These are phyloP conservation scores for Anas georgica DNA, from an alignment of 2,797 vertebrate genomes.

Conservation along the genomic window DNA sequence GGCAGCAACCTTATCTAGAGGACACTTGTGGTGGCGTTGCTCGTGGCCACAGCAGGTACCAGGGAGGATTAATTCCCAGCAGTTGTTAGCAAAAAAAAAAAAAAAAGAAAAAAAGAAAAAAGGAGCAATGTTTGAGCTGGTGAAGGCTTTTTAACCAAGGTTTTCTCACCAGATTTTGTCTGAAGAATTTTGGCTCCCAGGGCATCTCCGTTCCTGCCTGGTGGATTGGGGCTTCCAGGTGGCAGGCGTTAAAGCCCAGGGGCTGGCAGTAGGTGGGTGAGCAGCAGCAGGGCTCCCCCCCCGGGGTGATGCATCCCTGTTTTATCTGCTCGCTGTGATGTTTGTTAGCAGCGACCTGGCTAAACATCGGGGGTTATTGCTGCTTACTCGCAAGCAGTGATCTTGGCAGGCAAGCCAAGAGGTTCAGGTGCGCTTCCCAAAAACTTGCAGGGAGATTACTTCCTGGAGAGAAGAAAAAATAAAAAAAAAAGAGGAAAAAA, in stretches of 20 bases:
- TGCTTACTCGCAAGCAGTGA: accelerated
- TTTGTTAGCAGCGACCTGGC: not conserved
- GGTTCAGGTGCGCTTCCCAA: not conserved
- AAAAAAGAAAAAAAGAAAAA: no score
- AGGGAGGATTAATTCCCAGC: not conserved
- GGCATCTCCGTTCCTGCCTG: accelerated
- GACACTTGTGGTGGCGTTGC: not conserved
- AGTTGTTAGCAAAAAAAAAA: not conserved
- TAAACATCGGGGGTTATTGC: not conserved
- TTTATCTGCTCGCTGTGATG: not conserved
- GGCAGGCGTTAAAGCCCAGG: no score
- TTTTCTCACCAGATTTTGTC: not conserved
- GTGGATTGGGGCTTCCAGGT: accelerated
- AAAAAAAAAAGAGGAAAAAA: not conserved
- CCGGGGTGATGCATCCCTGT: not conserved
- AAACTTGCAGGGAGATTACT: not conserved
- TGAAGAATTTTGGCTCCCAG: not conserved
- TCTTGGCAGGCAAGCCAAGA: not conserved
- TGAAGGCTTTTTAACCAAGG: not conserved
- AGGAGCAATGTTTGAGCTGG: not conserved
- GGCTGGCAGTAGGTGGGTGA: not conserved
- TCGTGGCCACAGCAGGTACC: not conserved
- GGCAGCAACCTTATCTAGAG: not conserved
- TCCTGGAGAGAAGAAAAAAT: no score
- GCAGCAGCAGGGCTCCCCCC: not conserved